Conservation (phyloP, 37 sponge, comb jelly and placozoan genomes). For the Haliclona indistincta region DNA sequence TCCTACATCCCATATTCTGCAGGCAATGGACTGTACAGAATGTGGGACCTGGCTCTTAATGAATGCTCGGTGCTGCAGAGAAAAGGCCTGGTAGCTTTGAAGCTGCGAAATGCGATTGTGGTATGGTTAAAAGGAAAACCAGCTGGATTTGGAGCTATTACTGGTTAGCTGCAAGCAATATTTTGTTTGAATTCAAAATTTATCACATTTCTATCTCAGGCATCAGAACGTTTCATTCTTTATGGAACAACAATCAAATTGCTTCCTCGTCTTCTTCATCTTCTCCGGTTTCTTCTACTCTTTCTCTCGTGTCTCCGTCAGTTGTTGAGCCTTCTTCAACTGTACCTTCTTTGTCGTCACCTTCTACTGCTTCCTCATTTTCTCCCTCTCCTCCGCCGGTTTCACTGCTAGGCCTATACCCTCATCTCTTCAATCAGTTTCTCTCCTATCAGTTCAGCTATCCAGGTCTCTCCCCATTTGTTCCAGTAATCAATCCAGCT, state of each 20-base stretch:
- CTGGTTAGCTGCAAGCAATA: constrained; percentile 13
- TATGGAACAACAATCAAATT: background rate
- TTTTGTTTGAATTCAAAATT: background rate
- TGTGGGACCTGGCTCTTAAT: constrained; percentile 40
- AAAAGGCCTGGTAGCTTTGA: constrained; percentile 38
- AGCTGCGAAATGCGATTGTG: constrained; percentile 27
- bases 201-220: background rate
- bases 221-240: constrained; percentile 1
- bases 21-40: constrained; percentile 32
- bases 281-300: background rate
- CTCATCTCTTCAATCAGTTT: too few relatives aligned
- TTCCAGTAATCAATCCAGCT: too few relatives aligned
- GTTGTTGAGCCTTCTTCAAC: too few relatives aligned
- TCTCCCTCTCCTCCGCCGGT: too few relatives aligned
- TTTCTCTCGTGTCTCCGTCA: too few relatives aligned
- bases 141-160: constrained; percentile 7
- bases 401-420: too few relatives aligned
- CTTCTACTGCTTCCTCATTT: too few relatives aligned
- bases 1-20: too few relatives aligned
- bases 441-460: too few relatives aligned
- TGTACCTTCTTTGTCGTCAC: too few relatives aligned
- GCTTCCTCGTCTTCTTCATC: background rate
- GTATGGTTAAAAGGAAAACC: constrained; percentile 38
- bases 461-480: too few relatives aligned
- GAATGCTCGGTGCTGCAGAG: constrained; percentile 22